Evolutionary conservation across 2,888 invertebrate species (phyloP).

Genomic region (Platycheirus albimanus): DNA sequence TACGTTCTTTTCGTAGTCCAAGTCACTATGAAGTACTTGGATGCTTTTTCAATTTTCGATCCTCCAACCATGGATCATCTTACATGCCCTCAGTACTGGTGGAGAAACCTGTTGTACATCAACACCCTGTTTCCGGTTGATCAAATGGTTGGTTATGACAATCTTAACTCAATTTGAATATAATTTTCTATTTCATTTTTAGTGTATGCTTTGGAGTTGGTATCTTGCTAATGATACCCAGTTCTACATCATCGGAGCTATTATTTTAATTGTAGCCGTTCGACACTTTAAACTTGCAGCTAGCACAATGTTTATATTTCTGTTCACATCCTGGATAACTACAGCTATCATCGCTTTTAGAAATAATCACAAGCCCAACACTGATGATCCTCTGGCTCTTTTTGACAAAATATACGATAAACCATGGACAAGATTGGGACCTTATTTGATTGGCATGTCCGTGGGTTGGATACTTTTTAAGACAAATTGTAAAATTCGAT

Average conservation of each 20-base stretch:
- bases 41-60: constrained; percentile 91
- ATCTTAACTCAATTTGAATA: not conserved
- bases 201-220: constrained; percentile 97
- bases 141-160: constrained; percentile 87
- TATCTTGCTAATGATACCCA: constrained; percentile 94
- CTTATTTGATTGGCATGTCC: constrained; percentile 92
- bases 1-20: constrained; percentile 92
- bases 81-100: constrained; percentile 93
- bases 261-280: constrained; percentile 91
- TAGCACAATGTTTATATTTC: constrained; percentile 85
- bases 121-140: constrained; percentile 93
- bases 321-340: constrained; percentile 90
- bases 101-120: constrained; percentile 93
- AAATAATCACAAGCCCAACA: constrained; percentile 90
- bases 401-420: constrained; percentile 96
- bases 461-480: constrained; percentile 93
- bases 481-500: constrained; percentile 89
- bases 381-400: constrained; percentile 91
- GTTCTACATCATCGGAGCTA: constrained; percentile 92
- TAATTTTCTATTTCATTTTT: constrained; percentile 28
- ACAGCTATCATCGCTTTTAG: constrained; percentile 91
- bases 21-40: constrained; percentile 93
- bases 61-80: constrained; percentile 91
- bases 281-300: constrained; percentile 91
- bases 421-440: constrained; percentile 93